A percentile compares a stretch with the other conserved stretches of the same genome.
These are phyloP conservation scores for Cephus rjabovi DNA, from an alignment of 2,888 invertebrate species.

Conservation along the genomic window DNA sequence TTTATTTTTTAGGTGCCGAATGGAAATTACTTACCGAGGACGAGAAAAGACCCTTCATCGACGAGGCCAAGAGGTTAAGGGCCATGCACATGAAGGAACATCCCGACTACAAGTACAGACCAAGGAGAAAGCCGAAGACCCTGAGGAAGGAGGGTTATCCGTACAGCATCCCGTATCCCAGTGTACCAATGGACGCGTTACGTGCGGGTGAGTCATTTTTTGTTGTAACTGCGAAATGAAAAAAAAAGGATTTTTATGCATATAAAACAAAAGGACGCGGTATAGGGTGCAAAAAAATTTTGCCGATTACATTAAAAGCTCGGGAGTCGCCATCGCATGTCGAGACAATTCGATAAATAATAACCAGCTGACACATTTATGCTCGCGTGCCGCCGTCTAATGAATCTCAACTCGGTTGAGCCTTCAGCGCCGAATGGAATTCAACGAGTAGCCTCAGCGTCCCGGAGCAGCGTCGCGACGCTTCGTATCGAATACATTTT, in stretches of 20 bases:
- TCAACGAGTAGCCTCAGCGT: not conserved
- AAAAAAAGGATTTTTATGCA: not conserved
- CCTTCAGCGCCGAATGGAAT: conserved; percentile 1
- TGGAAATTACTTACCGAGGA: conserved; percentile 96
- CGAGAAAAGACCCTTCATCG: conserved; percentile 97
- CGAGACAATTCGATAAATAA: conserved; percentile 59
- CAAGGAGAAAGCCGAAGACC: conserved; percentile 89
- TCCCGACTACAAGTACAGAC: conserved; percentile 94
- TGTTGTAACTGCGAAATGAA: not conserved
- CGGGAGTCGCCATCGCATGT: conserved; percentile 14
- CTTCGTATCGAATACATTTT: not conserved
- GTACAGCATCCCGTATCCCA: conserved; percentile 92
- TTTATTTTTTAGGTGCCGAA: conserved; percentile 79
- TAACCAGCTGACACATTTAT: conserved; percentile 52
- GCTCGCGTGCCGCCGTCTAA: conserved; percentile 44
- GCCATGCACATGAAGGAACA: conserved; percentile 96
- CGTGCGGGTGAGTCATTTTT: conserved; percentile 79
- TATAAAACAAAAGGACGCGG: not conserved
- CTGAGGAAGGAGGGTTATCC: conserved; percentile 91
- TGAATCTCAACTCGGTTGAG: not conserved
- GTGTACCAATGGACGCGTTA: conserved; percentile 89
- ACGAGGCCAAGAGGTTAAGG: conserved; percentile 94
- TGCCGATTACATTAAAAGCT: not conserved
- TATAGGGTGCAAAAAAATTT: not conserved
- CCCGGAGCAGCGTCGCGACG: not conserved